Conservation (phyloP, 2,888 invertebrate genomes). For the Leptothorax acervorum region DNA sequence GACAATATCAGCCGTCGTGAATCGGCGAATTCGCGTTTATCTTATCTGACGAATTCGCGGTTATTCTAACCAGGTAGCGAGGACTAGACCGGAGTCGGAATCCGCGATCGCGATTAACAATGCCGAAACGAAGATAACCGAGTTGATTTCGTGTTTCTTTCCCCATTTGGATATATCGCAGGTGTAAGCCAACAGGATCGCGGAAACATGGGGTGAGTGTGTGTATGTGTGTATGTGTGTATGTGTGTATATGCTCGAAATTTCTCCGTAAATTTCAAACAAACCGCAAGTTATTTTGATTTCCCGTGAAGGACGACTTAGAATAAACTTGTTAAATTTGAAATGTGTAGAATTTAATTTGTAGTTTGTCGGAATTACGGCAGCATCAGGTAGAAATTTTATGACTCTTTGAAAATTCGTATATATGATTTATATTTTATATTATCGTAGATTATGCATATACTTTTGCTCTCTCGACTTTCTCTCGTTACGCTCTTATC, state of each 20-base stretch:
- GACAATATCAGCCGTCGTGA: slow-evolving; percentile 33
- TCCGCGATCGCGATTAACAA: slow-evolving; percentile 39
- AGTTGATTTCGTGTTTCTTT: slow-evolving; percentile 38
- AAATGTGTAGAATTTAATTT: background rate
- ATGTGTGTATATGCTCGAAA: background rate
- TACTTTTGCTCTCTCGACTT: slow-evolving; percentile 10
- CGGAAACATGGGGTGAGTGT: slow-evolving; percentile 66
- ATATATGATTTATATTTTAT: background rate
- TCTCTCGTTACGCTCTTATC: background rate
- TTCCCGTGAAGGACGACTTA: background rate
- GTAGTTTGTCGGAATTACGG: background rate
- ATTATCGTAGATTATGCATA: background rate
- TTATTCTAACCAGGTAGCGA: slow-evolving; percentile 53
- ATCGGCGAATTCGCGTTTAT: slow-evolving; percentile 58
- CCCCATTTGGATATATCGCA: slow-evolving; percentile 13
- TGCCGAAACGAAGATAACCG: slow-evolving; percentile 29
- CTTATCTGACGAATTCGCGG: slow-evolving; percentile 65
- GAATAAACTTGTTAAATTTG: background rate
- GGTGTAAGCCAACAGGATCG: slow-evolving; percentile 13
- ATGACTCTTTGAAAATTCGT: background rate
- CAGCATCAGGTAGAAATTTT: background rate
- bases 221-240: background rate
- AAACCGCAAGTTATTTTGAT: background rate
- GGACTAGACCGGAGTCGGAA: slow-evolving; percentile 50
- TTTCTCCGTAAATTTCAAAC: background rate